Evolutionary conservation across 1,140 invertebrate genomes (phyloP).

Genomic region (Drosophila fuyamai): DNA sequence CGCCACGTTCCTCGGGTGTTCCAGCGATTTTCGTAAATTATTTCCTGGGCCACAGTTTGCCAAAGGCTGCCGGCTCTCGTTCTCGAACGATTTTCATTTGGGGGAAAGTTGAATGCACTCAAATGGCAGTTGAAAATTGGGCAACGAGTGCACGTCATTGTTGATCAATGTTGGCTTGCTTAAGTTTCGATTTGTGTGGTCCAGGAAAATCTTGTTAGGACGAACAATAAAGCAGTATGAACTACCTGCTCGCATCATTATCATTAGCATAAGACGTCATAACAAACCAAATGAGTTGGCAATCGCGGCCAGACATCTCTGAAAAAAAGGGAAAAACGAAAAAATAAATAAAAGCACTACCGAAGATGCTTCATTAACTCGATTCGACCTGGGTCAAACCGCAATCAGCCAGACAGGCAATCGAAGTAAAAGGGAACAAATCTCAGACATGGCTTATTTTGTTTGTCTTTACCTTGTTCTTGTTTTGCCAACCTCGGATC

Average conservation of each 20-base stretch:
- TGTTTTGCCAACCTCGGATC: constrained; percentile 37
- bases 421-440: constrained; percentile 50
- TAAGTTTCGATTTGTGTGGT: constrained; percentile 50
- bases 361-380: constrained; percentile 68
- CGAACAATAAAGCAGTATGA: background rate
- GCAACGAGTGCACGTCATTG: constrained; percentile 11
- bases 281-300: constrained; percentile 71
- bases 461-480: constrained; percentile 56
- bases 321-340: constrained; percentile 16
- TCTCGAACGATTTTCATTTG: background rate
- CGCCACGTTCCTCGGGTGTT: constrained; percentile 31
- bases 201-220: constrained; percentile 19
- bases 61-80: constrained; percentile 8
- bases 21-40: constrained; percentile 73
- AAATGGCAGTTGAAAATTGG: constrained; percentile 29
- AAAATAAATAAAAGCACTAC: constrained; percentile 25
- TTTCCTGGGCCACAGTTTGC: constrained; percentile 61
- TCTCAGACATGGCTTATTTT: constrained; percentile 51
- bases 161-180: constrained; percentile 1
- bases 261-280: constrained; percentile 75
- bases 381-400: constrained; percentile 58
- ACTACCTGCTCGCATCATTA: constrained; percentile 64
- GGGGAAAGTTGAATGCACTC: constrained; percentile 35
- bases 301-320: constrained; percentile 63
- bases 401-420: constrained; percentile 44